These are phyloP conservation scores for Periophthalmus magnuspinnatus DNA, from an alignment of 2,797 vertebrate species.

Conservation along the genomic window DNA sequence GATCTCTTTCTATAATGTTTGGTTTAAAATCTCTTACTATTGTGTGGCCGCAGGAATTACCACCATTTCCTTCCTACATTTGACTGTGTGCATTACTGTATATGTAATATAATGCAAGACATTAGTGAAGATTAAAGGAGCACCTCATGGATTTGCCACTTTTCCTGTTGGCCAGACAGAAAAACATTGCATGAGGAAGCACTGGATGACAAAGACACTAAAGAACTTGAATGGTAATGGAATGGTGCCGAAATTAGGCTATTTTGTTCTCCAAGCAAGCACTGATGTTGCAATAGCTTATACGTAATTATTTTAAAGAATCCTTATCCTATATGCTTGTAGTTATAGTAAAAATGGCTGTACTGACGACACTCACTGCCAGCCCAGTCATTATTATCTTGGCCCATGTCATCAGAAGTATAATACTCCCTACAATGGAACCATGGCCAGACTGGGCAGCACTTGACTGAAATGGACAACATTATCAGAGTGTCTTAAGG, in stretches of 20 bases:
- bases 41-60: conserved; percentile 25
- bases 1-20: conserved; percentile 4
- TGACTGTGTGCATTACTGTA: conserved; percentile 15
- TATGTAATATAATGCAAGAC: conserved; percentile 30
- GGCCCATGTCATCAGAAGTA: too few relatives aligned
- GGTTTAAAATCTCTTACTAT: conserved; percentile 22
- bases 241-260: background rate
- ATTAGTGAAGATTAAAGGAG: conserved; percentile 47
- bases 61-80: conserved; percentile 37
- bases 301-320: background rate
- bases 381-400: too few relatives aligned
- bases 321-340: too few relatives aligned
- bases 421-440: too few relatives aligned
- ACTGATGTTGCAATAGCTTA: too few relatives aligned
- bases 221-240: conserved; percentile 6
- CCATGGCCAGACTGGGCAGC: too few relatives aligned
- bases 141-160: conserved; percentile 20
- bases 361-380: too few relatives aligned
- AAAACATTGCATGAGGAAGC: conserved; percentile 13
- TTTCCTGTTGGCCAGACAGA: conserved; percentile 25
- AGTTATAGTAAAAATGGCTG: too few relatives aligned
- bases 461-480: too few relatives aligned
- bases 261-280: background rate
- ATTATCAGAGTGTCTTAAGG: too few relatives aligned
- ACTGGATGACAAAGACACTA: conserved; percentile 14